Conservation (phyloP, 2,113 vertebrate species). For the Amphiprion percula region DNA sequence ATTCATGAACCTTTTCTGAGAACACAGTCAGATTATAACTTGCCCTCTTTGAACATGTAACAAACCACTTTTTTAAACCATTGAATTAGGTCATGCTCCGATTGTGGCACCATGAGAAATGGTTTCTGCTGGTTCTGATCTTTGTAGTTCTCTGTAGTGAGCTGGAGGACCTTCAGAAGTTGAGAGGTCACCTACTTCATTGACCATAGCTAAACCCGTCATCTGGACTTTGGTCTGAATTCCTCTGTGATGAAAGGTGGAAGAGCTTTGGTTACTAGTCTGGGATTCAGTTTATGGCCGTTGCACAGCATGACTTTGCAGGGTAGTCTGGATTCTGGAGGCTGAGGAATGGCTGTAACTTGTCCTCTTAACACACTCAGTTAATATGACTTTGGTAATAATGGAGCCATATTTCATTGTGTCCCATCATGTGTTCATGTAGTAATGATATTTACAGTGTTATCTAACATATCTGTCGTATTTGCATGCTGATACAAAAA, state of each 20-base stretch:
- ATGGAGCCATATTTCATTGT: neutral
- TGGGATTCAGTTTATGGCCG: slow-evolving; percentile 26
- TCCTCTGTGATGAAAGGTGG: slow-evolving; percentile 50
- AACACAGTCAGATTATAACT: no score
- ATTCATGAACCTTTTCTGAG: no score
- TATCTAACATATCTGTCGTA: neutral
- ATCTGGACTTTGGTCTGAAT: slow-evolving; percentile 37
- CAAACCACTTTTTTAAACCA: no score
- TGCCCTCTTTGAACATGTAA: no score
- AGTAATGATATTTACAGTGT: neutral
- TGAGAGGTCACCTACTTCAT: slow-evolving; percentile 44
- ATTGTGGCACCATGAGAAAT: neutral
- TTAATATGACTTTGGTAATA: slow-evolving; percentile 1
- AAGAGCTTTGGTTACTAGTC: slow-evolving; percentile 28
- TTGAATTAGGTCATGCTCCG: slow-evolving; percentile 11
- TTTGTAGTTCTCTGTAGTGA: slow-evolving; percentile 33
- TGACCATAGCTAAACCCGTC: slow-evolving; percentile 38
- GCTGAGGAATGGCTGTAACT: slow-evolving; percentile 14
- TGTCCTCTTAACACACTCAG: neutral
- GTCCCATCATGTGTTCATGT: neutral
- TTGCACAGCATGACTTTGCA: slow-evolving; percentile 13
- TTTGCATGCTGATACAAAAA: neutral
- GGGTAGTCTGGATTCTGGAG: slow-evolving; percentile 9
- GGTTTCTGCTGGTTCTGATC: slow-evolving; percentile 32
- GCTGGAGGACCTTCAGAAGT: slow-evolving; percentile 25